Evolutionary conservation across 2,113 vertebrate genomes (phyloP), one percentile per base, ranked within the genome.

Genomic region (Hiodon tergisus): DNA sequence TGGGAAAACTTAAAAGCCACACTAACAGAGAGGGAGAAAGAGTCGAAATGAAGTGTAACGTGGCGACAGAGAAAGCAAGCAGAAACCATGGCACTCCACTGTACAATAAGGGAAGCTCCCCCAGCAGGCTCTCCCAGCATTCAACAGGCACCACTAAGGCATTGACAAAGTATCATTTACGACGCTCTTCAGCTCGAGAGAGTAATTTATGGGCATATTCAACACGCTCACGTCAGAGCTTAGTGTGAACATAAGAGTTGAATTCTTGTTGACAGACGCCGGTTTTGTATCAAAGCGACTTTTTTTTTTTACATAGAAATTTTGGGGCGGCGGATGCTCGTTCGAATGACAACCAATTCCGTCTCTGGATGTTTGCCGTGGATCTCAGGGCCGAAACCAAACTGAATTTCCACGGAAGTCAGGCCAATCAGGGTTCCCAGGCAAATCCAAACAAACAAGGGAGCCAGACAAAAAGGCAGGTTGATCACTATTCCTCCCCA

Each of bases 371-470:
- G 76, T 69, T 71, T 79, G 68, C 82, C 79, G 82, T 68, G 67
- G 71, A 71, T 16, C 68, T 11, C 75, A 74, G 77, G 74, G 50
- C 78, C 48, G 74, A 69, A 80, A 74, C 77, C 82, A 76, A n/a
- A 50, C 70, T 61, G 55, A 67, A 16, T 82, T 86, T 83, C 78
- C 83, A 87, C 80, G 72, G 81, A 81, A 71, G 48, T 31, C 71
- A 76, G 68, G 84, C 78, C 82, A 86, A 69, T 84, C 77, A 72
- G 50, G 5, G 50, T 0, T 73, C 67, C 58, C 61, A 60, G 71
- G 81, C 79, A 61, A 79, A 81, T 78, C 81, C 69, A 75, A 74
- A 81, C 69, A 77, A 84, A 82, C 75, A 80, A 47, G 4, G 67
- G 70, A 54, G 65, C 73, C 6, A 68, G 73, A 68, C 63, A 16